Conservation (phyloP, 1,140 invertebrate genomes). For the Pantala flavescens region DNA sequence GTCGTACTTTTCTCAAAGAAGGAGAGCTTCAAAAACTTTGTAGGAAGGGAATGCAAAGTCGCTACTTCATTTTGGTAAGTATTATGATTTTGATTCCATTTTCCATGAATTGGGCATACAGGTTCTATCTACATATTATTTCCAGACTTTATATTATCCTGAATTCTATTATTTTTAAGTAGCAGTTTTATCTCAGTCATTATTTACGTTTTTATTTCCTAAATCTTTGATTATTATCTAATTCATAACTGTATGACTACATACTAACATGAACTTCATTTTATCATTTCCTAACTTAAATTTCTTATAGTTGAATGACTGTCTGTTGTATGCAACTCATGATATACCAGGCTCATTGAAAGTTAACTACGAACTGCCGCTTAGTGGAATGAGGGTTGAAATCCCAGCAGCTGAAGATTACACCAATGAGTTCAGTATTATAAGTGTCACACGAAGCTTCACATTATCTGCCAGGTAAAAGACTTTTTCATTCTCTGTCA, state of each 20-base stretch:
- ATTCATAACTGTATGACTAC: too few species aligned
- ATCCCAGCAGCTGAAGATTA: conserved; percentile 39
- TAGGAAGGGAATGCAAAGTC: conserved; percentile 53
- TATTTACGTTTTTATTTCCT: too few species aligned
- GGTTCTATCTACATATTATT: too few species aligned
- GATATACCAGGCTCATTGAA: conserved; percentile 37
- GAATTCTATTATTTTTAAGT: too few species aligned
- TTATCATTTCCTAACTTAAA: conserved; percentile 17
- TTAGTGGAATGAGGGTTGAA: conserved; percentile 53
- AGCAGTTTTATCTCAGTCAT: too few species aligned
- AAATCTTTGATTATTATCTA: too few species aligned
- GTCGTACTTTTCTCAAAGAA: conserved; percentile 54
- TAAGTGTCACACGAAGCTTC: conserved; percentile 53
- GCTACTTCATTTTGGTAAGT: conserved; percentile 59
- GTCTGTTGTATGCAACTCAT: conserved; percentile 52
- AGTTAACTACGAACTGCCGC: conserved; percentile 49
- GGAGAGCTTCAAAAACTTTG: conserved; percentile 57
- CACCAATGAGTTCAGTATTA: conserved; percentile 49
- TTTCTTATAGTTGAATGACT: conserved; percentile 55
- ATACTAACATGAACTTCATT: too few species aligned
- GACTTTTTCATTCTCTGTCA: not conserved
- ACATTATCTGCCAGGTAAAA: conserved; percentile 51
- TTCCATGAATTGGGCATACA: too few species aligned
- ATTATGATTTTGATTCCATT: conserved; percentile 16
- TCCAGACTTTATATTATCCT: too few species aligned